Conservation (phyloP, 2,797 vertebrate species). For the Enteromius argenteus region DNA sequence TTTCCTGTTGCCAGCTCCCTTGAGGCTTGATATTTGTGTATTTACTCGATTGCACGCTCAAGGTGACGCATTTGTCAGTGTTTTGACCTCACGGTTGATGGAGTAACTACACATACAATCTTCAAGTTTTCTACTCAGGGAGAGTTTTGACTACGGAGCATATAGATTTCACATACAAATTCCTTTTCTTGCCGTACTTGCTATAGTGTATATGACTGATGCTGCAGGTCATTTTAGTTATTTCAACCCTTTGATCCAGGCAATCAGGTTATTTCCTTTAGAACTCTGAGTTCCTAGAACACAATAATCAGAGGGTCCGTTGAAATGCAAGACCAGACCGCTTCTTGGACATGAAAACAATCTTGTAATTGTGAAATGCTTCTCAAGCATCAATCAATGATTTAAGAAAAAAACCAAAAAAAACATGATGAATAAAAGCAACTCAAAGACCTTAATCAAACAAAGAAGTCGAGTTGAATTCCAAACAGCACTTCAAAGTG, state of each 20-base stretch:
- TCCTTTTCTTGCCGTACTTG: neutral
- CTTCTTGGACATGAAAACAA: conserved; percentile 30
- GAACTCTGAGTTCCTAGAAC: conserved; percentile 35
- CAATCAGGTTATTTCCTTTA: conserved; percentile 40
- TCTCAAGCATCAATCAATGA: conserved; percentile 48
- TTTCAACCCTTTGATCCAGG: conserved; percentile 46
- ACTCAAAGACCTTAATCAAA: conserved; percentile 76
- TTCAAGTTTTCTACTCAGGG: neutral
- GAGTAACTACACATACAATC: conserved; percentile 5
- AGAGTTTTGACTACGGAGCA: conserved; percentile 7
- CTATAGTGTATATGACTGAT: conserved; percentile 16
- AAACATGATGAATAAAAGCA: conserved; percentile 72
- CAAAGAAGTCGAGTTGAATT: conserved; percentile 76
- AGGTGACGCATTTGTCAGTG: conserved; percentile 29
- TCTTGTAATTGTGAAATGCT: conserved; percentile 41
- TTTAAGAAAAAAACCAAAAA: neutral
- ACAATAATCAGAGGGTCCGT: conserved; percentile 31
- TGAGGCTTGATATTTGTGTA: conserved; percentile 69
- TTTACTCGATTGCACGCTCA: conserved; percentile 69
- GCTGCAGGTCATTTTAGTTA: conserved; percentile 5
- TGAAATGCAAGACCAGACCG: conserved; percentile 22
- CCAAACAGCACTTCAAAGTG: conserved; percentile 79
- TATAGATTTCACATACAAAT: neutral
- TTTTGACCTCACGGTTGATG: conserved; percentile 11
- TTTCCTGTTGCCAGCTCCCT: conserved; percentile 72